Evolutionary conservation across 2,888 invertebrate species (phyloP), one percentile per base, ranked within the genome.

Genomic region (Geotrupes spiniger): DNA sequence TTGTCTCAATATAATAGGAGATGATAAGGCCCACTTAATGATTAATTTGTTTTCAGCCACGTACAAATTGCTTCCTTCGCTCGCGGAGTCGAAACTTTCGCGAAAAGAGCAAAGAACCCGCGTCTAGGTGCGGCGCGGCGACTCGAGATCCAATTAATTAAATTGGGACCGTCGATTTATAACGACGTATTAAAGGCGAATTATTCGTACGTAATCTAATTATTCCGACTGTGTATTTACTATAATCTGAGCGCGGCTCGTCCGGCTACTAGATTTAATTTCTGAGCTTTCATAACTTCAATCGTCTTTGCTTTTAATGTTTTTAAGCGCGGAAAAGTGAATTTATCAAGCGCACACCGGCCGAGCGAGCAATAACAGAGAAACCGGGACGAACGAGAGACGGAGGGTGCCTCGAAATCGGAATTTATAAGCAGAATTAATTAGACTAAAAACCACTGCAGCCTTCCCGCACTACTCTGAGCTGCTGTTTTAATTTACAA

Each of bases 391-490:
- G 38, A 42, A 49, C 33, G 16, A 21, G 33, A 36, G 26, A 10
- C 25, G 41, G 28, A 31, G 39, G 21, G 33, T 27, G 27, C 49
- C 59, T 61, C 66, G 66, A 71, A 74, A 74, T 75, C 72, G 72
- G 74, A 74, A 75, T 75, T 75, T 75, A 75, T 74, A 75, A 74
- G 75, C 74, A 72, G 74, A 75, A 75, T 75, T 74, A 74, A 75
- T 75, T 75, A 74, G 75, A 74, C 69, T 74, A 74, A 74, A 74
- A 75, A 75, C 74, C 75, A 70, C 74, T 71, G 73, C 73, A 70
- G 71, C 70, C 65, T 11, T 46, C 33, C 42, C 59, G 63, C 62
- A 62, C 63, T 64, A 63, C 62, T 62, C 63, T 63, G 62, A 63
- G 71, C 72, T 71, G 72, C 74, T 73, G 74, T 74, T 75, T 75